Evolutionary conservation across 37 sponge, comb jelly and placozoan species (phyloP), one percentile per base, ranked within the genome.

Genomic region (Ianthella basta): DNA sequence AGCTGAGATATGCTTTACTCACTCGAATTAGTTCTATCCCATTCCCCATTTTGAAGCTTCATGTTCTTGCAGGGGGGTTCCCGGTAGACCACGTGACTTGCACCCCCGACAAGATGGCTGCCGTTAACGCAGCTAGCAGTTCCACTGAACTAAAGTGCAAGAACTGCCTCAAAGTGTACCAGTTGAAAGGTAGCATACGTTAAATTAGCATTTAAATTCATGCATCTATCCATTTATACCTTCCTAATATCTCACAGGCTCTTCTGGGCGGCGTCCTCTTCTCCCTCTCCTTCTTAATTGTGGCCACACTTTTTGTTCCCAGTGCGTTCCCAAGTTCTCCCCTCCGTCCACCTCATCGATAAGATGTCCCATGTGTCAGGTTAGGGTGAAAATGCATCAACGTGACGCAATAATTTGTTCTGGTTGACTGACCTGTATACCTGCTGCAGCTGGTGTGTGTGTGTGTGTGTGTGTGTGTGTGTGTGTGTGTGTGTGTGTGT

Each of bases 11-110:
- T 36, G 6, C 30, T 34, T n/a, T n/a, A 82, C 86, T 81, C 39
- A 91, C 92, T 50, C 89, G 41, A 27, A 91, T 83, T 36, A 91
- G 66, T 39, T 91, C 92, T 25, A 91, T 0, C 20, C 88, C 92
- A 66, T 67, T 88, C 23, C 89, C 91, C 65, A 91, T 80, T 55
- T 60, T 86, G 53, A 53, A n/a, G 36, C n/a, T 34, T 23, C 8
- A 39, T 74, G 32, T 23, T 35, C 34, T 8, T 73, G 38, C 38
- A 38, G 13, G 14, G 53, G 44, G 15, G 8, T 40, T 54, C 5
- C 53, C 24, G 4, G 64, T n/a, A 10, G 3, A 12, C 13, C 27
- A 63, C 27, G 64, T 29, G 27, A n/a, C n/a, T n/a, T n/a, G n/a
- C n/a, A n/a, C n/a, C n/a, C n/a, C n/a, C n/a, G 64, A 29, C n/a